Conservation (phyloP, 2,888 invertebrate species). For the Spilosoma lubricipeda region DNA sequence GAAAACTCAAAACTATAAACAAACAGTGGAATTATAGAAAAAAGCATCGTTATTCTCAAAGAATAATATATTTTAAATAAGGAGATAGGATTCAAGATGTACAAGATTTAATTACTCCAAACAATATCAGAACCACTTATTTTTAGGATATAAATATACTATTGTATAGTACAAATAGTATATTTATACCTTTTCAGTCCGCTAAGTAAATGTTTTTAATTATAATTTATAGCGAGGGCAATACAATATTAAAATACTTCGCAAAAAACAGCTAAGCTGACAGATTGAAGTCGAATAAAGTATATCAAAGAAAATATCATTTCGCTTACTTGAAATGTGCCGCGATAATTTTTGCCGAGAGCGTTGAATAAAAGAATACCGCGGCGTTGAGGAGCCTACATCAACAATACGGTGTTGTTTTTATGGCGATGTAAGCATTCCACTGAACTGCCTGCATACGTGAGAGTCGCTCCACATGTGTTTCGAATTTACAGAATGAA, state of each 20-base stretch:
- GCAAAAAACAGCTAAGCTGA: not conserved
- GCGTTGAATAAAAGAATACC: constrained; percentile 44
- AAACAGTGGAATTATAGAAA: too few relatives aligned
- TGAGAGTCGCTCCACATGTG: constrained; percentile 11
- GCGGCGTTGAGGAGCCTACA: constrained; percentile 21
- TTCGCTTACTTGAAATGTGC: constrained; percentile 20
- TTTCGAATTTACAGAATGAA: constrained; percentile 14
- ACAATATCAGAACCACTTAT: not conserved
- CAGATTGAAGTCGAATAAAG: not conserved
- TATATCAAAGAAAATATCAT: constrained; percentile 12
- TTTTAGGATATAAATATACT: not conserved
- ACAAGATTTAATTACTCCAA: not conserved
- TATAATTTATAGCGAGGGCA: not conserved
- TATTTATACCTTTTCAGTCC: too few relatives aligned
- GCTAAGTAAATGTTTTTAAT: not conserved
- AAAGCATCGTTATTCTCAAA: too few relatives aligned
- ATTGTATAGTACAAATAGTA: too few relatives aligned
- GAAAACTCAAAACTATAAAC: too few relatives aligned
- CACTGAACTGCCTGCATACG: constrained; percentile 14
- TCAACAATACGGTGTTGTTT: constrained; percentile 42
- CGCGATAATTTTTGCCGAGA: constrained; percentile 41
- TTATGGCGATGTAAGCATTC: constrained; percentile 34
- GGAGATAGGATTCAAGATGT: not conserved
- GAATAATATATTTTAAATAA: not conserved
- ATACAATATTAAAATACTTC: not conserved